Evolutionary conservation across 2,113 vertebrate species (phyloP), one percentile per base, ranked within the genome.

Genomic region (Cynopterus brachyotis): DNA sequence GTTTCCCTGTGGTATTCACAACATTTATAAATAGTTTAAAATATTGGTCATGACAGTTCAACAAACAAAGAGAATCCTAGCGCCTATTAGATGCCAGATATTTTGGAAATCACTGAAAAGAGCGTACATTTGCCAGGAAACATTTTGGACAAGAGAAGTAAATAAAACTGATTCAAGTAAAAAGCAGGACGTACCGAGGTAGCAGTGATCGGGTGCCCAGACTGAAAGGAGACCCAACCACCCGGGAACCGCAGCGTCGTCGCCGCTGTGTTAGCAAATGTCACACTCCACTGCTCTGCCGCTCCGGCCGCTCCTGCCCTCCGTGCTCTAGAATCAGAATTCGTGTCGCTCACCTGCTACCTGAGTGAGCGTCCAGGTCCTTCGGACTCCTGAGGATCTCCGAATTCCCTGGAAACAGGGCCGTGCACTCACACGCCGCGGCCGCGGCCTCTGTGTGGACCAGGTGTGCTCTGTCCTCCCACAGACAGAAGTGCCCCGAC

Each of bases 261-360:
- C 6, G 70, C 19, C 19, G 37, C 26, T 17, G 2, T 9, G 24
- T 3, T 20, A 40, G 4, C 3, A 30, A 30, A 22, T 1, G 0
- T 1, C 22, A 10, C 6, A 0, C 6, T 16, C 15, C 5, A 4
- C 3, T 20, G 22, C 6, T 24, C 28, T 37, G 55, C 1, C 1
- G 6, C 16, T 50, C 19, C 6, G n/a, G 0, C 7, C 4, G 11
- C 20, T 10, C 0, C 0, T 28, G 55, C 7, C n/a, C 28, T 24
- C 12, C n/a, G 62, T 5, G 16, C 5, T 37, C 1, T 20, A 67
- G 2, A 35, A n/a, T 73, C 32, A 28, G 73, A 81, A 55, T 67
- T 22, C 45, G n/a, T 57, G 42, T 69, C 66, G 32, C 28, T 47
- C 2, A 0, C 40, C n/a, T 40, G 3, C 9, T 42, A 3, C 17